phyloP scores from a whole-genome alignment of 2,113 vertebrate species.

The Galemys pyrenaicus region DNA sequence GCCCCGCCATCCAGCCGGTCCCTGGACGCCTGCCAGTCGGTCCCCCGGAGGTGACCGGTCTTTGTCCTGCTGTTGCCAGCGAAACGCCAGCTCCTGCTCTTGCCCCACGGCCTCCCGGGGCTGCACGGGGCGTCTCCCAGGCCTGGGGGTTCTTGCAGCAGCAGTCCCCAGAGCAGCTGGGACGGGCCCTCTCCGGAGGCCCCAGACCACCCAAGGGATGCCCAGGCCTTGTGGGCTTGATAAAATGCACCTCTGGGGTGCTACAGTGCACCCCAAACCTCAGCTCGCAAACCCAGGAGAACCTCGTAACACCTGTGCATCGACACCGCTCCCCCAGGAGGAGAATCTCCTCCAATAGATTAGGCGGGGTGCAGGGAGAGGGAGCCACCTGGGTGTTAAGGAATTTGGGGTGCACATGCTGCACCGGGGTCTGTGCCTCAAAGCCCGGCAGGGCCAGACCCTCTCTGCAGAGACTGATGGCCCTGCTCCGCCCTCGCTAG shows the following conservation, averaged over 20 bases:
- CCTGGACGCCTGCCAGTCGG: no score
- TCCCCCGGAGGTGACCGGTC: no score
- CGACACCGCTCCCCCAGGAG: no score
- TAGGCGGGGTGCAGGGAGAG: no score
- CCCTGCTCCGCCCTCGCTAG: conserved; percentile 76
- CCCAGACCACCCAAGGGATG: no score
- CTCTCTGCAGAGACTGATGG: neutral
- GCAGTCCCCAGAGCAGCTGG: neutral
- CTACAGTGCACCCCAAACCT: neutral
- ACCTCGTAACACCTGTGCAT: fast-evolving
- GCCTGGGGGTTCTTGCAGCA: neutral
- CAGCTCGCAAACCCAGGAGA: neutral
- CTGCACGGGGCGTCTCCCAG: no score
- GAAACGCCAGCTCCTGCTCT: neutral
- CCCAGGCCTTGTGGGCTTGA: neutral
- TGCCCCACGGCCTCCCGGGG: no score
- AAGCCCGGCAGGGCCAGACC: neutral
- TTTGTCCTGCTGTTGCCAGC: fast-evolving
- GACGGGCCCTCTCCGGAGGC: neutral
- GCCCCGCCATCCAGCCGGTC: neutral
- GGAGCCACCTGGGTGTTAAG: fast-evolving
- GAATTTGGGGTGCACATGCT: fast-evolving
- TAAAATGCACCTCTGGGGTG: neutral
- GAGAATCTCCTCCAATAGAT: neutral
- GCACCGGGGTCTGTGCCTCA: neutral